A percentile compares a stretch with the other conserved stretches of the same genome.
phyloP scores from a whole-genome alignment of 2,113 vertebrate genomes.

The Cariama cristata region DNA sequence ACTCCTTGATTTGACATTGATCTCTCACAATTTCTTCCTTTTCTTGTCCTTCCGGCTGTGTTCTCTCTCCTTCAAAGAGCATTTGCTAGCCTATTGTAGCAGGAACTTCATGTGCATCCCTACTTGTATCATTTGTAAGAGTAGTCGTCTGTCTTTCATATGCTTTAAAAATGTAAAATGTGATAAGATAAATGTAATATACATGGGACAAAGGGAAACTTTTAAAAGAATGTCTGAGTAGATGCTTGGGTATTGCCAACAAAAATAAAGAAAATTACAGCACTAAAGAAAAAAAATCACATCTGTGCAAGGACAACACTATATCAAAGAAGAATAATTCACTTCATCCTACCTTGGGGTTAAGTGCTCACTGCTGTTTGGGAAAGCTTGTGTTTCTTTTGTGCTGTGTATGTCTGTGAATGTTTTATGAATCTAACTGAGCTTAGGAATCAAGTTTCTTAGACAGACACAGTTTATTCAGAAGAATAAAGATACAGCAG shows the following conservation, averaged over 20 bases:
- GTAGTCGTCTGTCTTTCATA: background rate
- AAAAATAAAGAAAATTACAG: constrained; percentile 19
- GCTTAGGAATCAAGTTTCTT: constrained; percentile 81
- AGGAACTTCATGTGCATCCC: background rate
- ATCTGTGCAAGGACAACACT: constrained; percentile 51
- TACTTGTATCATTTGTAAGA: background rate
- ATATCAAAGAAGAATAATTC: constrained; percentile 49
- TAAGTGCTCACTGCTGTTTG: constrained; percentile 61
- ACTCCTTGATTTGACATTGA: background rate
- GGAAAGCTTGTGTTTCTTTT: constrained; percentile 79
- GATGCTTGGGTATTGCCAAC: background rate
- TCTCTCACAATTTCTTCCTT: background rate
- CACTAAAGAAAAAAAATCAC: background rate
- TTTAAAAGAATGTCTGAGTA: constrained; percentile 4
- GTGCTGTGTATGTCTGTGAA: constrained; percentile 77
- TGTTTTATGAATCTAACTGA: constrained; percentile 83
- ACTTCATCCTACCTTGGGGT: constrained; percentile 69
- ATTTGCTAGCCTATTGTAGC: background rate
- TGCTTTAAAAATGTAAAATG: background rate
- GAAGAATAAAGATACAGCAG: constrained; percentile 81
- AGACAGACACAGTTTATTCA: constrained; percentile 79
- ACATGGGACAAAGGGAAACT: background rate
- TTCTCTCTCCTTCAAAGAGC: background rate
- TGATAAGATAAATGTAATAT: background rate
- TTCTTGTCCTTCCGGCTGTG: background rate